Evolutionary conservation across 1,140 invertebrate species (phyloP), one percentile per base, ranked within the genome.

Genomic region (Ceratina calcarata): DNA sequence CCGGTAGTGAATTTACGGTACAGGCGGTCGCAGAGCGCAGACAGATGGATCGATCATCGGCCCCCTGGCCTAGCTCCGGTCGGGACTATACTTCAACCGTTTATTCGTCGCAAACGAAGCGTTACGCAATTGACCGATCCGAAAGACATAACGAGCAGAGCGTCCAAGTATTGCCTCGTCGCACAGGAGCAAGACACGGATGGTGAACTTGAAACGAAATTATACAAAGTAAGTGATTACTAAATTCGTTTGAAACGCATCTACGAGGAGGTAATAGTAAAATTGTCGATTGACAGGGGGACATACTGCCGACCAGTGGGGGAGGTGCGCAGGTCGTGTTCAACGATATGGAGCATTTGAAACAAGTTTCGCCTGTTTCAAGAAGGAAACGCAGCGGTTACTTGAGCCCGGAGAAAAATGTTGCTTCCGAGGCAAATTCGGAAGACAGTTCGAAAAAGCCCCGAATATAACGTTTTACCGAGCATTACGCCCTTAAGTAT

Each of bases 261-360:
- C 49, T 51, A 4, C 24, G 22, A 20, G 45, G 49, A 2, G 8
- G 51, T 12, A 65, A 55, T 55, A 6, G 45, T 66, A 37, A 7
- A 37, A 60, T 55, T 22, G 18, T 71, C 80, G 12, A 7, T 51
- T 81, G 66, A n/a, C 64, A 97, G 95, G 98, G 96, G 65, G 96
- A 99, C 92, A 96, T 99, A 32, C 94, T 99, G 20, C 97, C 97
- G 12, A 99, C 98, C 1, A 95, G 95, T 77, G 96, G 96, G n/a
- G 98, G 98, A 18, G 99, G 99, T 2, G 97, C 97, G 0, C 97
- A 99, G 90, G 98, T 99, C 0, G 96, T 99, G 22, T 99, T 99
- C 87, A 97, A 97, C 86, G 99, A 99, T 92, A 96, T 99, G 1
- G 98, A 99, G 93, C 96, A 95, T 81, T 91, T 99, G 7, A 96